Base-by-base conservation (phyloP, 2,888 invertebrate species). In the Rutpela maculata region DNA sequence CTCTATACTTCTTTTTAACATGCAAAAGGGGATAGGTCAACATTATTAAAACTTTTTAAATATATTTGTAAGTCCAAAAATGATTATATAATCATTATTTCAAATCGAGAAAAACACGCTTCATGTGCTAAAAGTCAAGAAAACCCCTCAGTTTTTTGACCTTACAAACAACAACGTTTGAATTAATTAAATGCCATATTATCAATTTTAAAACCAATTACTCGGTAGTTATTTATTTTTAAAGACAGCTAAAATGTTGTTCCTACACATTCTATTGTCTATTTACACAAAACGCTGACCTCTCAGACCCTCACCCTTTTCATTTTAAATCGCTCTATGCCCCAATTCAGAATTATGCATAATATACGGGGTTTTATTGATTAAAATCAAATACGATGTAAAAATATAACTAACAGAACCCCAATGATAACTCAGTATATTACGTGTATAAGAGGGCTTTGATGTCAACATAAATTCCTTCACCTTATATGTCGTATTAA, bases 341-440 rank as follows among this genome's bases (percentile, higher is more conserved):
- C 22, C 60, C 60, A 60, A 26, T 31, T n/a, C 31, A 26, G n/a
- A 60, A 60, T 26, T 26, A 4, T 31, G n/a, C n/a, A 60, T 31
- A 31, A 26, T 15, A 60, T 60, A 31, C 60, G 15, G n/a, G 2
- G 31, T 0, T 11, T n/a, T 65, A 66, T 50, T 43, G 50, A 50
- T 43, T 43, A 43, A 22, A 66, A 66, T 55, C 19, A 62, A 62
- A 31, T n/a, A 50, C 66, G 15, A 17, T 22, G 66, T 66, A 66
- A 66, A 66, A 66, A 66, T 65, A 65, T 43, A 65, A 18, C 50
- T 19, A 50, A 50, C 19, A 43, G 10, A 55, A 43, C 66, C 55
- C 66, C 22, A 66, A 66, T 10, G 50, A 66, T 19, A 19, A 18
- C 66, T 19, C 18, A 17, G 22, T 50, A 11, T 50, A 17, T 22